Base-by-base conservation (phyloP, 2,797 vertebrate species). In the Cuculus canorus region DNA sequence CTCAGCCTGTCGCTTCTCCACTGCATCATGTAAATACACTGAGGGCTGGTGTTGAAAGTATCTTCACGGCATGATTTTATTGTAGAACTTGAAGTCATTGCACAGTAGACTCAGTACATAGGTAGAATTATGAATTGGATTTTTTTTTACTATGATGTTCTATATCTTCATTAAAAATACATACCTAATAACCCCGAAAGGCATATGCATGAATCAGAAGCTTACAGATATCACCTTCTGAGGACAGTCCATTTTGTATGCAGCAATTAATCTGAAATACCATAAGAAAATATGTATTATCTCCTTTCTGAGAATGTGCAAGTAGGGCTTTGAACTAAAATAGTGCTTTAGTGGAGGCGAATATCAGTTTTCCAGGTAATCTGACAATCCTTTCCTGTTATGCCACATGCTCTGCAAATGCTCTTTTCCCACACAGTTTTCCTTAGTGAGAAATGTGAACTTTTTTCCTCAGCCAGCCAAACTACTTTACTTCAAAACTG, bases 341-440 rank as follows among this genome's bases (percentile, higher is more conserved):
- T 92, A 92, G 84, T 86, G 50, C 64, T 88, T 93, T 82, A 90
- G 80, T 41, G 57, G 71, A 93, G 83, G 81, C 63, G 88, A 89
- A 35, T 65, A 95, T 86, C 50, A 72, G 50, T 92, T 95, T 50
- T 94, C 16, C 88, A 93, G 95, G 94, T 96, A 95, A 94, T 90
- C 91, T 95, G 71, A 90, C 64, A 90, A 39, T 88, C 81, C 83
- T 76, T 93, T 87, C 48, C 92, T 80, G 41, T 88, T 92, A 88
- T 5, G 35, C 88, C 81, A 66, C 52, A 28, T 78, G 56, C 32
- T 96, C 66, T 93, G 71, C 37, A 80, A 88, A 85, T 57, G 71
- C 56, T 84, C n/a, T 87, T 95, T 95, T 57, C 70, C 78, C 33
- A 41, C 24, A 41, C 25, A 24, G 11, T 53, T 88, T 90, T 88